phyloP scores from a whole-genome alignment of 2,888 invertebrate species.

The Andrena bucephala region DNA sequence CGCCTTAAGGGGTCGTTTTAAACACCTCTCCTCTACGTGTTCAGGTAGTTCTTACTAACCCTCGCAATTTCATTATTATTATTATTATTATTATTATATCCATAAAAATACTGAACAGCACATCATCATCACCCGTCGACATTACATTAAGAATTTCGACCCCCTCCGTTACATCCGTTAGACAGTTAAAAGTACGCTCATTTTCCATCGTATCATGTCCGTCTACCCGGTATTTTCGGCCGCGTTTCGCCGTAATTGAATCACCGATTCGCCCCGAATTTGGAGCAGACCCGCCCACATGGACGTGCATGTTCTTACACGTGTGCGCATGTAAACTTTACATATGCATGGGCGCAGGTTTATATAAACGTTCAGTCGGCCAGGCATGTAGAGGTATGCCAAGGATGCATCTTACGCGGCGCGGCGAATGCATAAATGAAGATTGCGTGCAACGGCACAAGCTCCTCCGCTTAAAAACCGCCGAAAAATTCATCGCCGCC shows the following conservation, averaged over 20 bases:
- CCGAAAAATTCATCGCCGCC: constrained; percentile 11
- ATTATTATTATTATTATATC: no score
- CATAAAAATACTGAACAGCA: no score
- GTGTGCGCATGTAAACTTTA: not conserved
- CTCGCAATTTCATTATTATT: no score
- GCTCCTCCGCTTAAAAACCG: constrained; percentile 24
- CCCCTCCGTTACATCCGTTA: not conserved
- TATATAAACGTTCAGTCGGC: constrained; percentile 19
- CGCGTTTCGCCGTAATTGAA: constrained; percentile 52
- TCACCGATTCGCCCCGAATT: constrained; percentile 57
- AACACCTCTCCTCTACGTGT: no score
- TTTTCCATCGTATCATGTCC: constrained; percentile 28
- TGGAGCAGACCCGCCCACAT: constrained; percentile 19
- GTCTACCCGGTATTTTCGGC: constrained; percentile 26
- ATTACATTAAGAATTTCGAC: no score
- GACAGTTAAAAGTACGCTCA: constrained; percentile 21
- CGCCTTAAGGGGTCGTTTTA: no score
- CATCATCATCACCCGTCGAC: no score
- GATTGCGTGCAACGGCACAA: constrained; percentile 48
- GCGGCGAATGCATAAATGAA: constrained; percentile 46
- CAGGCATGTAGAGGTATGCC: constrained; percentile 25
- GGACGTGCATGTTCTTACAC: constrained; percentile 3
- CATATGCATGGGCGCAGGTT: not conserved
- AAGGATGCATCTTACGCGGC: constrained; percentile 39
- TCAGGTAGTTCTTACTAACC: no score